phyloP scores from a whole-genome alignment of 35 echinoderm and acorn worm species.

The Anneissia japonica region DNA sequence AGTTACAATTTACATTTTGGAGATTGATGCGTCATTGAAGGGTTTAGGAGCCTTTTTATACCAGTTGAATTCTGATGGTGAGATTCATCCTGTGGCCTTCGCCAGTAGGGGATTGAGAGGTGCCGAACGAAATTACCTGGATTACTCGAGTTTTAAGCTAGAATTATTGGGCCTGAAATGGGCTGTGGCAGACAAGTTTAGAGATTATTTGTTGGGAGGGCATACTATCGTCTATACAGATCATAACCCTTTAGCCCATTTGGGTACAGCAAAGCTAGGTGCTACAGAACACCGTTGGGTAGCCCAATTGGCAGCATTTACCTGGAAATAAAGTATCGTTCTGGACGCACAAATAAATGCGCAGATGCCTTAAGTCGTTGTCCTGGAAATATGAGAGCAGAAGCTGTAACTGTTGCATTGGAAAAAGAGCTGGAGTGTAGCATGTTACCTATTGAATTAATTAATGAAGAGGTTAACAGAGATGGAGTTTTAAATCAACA shows the following conservation, averaged over 20 bases:
- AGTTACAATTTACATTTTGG: too few relatives aligned
- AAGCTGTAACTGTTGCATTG: background rate
- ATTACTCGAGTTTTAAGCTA: constrained; percentile 41
- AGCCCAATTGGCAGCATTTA: constrained; percentile 26
- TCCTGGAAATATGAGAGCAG: too few relatives aligned
- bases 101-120: constrained; percentile 31
- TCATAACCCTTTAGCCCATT: constrained; percentile 43
- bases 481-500: background rate
- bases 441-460: too few relatives aligned
- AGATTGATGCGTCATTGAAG: too few relatives aligned
- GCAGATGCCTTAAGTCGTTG: constrained; percentile 32
- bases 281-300: constrained; percentile 38
- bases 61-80: constrained; percentile 23
- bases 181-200: constrained; percentile 59
- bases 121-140: constrained; percentile 18
- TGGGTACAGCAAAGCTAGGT: constrained; percentile 27
- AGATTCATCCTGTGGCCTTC: constrained; percentile 33
- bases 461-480: too few relatives aligned
- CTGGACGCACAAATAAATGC: constrained; percentile 29
- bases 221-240: constrained; percentile 26
- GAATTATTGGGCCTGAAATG: constrained; percentile 55
- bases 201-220: constrained; percentile 21
- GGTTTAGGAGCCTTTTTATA: too few relatives aligned
- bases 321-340: constrained; percentile 46
- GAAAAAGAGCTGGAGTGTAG: too few relatives aligned